These are phyloP conservation scores for Cephus pygmeus DNA, from an alignment of 2,888 invertebrate genomes.

Conservation along the genomic window DNA sequence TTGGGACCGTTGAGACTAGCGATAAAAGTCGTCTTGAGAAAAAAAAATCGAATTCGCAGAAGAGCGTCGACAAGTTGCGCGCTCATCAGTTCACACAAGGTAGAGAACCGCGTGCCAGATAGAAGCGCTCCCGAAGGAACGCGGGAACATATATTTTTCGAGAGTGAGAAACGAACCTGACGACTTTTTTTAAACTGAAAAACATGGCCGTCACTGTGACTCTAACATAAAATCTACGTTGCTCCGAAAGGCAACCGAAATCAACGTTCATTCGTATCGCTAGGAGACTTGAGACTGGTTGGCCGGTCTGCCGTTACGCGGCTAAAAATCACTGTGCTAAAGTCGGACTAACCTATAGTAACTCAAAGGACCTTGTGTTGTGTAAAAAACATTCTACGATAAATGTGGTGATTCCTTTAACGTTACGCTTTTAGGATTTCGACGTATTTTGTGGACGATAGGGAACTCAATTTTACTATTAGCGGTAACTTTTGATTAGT, in stretches of 20 bases:
- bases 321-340: background rate
- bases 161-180: background rate
- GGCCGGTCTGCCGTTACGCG: background rate
- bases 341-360: background rate
- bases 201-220: conserved; percentile 11
- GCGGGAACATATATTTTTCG: background rate
- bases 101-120: background rate
- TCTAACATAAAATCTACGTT: conserved; percentile 2
- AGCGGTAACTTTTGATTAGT: background rate
- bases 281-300: background rate
- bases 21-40: background rate
- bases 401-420: background rate
- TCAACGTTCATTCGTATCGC: background rate
- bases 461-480: background rate
- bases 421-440: background rate
- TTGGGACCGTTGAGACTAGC: background rate
- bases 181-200: conserved; percentile 8
- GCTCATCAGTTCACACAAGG: background rate
- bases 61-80: background rate
- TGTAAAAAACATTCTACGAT: background rate
- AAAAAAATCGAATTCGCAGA: background rate
- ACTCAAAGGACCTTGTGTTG: background rate
- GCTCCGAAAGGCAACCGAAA: background rate
- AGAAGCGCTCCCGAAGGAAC: background rate
- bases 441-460: background rate